A percentile compares a stretch with the other conserved stretches of the same genome.
Evolutionary conservation across 2,888 invertebrate genomes (phyloP).

Genomic region (Malacosoma neustria): DNA sequence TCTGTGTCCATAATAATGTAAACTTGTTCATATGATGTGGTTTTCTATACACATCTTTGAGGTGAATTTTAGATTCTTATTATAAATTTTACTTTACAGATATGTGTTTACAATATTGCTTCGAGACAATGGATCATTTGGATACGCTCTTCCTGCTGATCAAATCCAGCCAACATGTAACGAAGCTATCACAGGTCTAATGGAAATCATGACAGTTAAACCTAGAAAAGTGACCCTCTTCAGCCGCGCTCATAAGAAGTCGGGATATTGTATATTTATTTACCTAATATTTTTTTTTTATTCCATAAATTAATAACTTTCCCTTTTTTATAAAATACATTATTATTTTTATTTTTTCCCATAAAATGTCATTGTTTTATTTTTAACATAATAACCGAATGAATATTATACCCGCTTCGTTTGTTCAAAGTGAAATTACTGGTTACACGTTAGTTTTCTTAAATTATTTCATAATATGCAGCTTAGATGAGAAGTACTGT

Average conservation of each 20-base stretch:
- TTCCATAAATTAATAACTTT: too few relatives aligned
- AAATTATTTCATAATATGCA: too few relatives aligned
- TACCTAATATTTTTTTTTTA: too few relatives aligned
- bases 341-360: too few relatives aligned
- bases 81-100: constrained; percentile 19
- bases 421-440: too few relatives aligned
- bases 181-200: constrained; percentile 73
- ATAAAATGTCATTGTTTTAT: too few relatives aligned
- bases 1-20: too few relatives aligned
- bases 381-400: too few relatives aligned
- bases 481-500: too few relatives aligned
- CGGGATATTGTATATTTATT: background rate
- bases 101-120: constrained; percentile 52
- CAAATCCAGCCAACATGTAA: constrained; percentile 77
- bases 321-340: too few relatives aligned
- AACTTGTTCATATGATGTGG: background rate
- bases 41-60: background rate
- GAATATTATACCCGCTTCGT: too few relatives aligned
- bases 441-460: too few relatives aligned
- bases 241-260: background rate
- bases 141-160: constrained; percentile 79
- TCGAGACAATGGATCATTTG: constrained; percentile 79
- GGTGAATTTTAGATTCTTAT: background rate
- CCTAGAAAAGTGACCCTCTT: constrained; percentile 19
- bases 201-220: constrained; percentile 53